A percentile compares a stretch with the other conserved stretches of the same genome.
Conservation (phyloP, 1,140 invertebrate species). For the Conus ventricosus region DNA sequence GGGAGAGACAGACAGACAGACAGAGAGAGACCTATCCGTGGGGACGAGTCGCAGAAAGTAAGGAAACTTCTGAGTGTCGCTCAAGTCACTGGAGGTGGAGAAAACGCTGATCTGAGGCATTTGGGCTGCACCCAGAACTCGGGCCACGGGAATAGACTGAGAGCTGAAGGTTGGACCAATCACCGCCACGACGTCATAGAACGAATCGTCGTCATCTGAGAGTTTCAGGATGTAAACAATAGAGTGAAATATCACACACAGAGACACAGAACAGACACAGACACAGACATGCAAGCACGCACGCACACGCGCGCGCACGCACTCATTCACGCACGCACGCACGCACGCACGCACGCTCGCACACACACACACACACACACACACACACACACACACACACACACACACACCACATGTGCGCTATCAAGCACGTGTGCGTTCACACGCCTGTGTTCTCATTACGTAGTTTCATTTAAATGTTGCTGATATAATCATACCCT, state of each 20-base stretch:
- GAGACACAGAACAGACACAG: too few relatives aligned
- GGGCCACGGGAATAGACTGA: constrained; percentile 81
- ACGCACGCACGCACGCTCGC: not conserved
- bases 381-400: too few relatives aligned
- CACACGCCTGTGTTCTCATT: too few relatives aligned
- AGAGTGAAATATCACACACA: too few relatives aligned
- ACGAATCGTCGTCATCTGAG: not conserved
- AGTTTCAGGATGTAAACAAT: not conserved
- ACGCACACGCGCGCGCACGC: too few relatives aligned
- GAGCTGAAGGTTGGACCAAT: constrained; percentile 72
- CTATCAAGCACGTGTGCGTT: too few relatives aligned
- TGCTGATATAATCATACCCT: too few relatives aligned
- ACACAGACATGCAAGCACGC: too few relatives aligned
- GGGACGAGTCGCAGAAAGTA: constrained; percentile 57
- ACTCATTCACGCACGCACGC: not conserved
- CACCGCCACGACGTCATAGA: constrained; percentile 52
- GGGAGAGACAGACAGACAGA: too few relatives aligned
- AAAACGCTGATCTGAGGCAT: constrained; percentile 78
- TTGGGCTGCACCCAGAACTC: constrained; percentile 79
- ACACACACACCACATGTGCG: too few relatives aligned
- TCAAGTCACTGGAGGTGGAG: constrained; percentile 46
- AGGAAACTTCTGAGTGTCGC: constrained; percentile 45
- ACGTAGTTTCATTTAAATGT: too few relatives aligned
- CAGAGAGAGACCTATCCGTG: constrained; percentile 36
- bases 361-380: too few relatives aligned